Evolutionary conservation across 2,797 vertebrate species (phyloP), one percentile per base, ranked within the genome.

Genomic region (Benthosema pterotum): DNA sequence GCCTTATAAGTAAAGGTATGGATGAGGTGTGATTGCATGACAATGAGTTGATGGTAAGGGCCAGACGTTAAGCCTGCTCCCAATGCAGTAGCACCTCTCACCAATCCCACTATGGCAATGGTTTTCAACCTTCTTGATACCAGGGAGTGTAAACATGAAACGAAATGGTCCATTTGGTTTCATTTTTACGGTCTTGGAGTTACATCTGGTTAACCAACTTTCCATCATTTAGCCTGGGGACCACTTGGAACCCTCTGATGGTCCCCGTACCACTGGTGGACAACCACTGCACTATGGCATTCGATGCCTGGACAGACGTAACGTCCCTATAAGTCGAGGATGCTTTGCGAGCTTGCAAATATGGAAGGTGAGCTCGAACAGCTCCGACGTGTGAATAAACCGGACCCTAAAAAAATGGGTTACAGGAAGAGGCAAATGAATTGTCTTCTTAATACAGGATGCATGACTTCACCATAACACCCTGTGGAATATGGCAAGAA

Each of bases 401-500:
- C 32, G 7, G 57, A 57, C 17, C 76, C 75, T 85, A 79, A 80
- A 87, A 78, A 81, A 74, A 25, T 3, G 73, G 74, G 69, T 70
- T 42, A 52, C 16, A 61, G 25, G 52, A 42, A 56, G 57, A 60
- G 32, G 52, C 19, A 71, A 73, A 64, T 71, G 5, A 53, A 38
- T n/a, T 77, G 43, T 54, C 56, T 52, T 32, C 55, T 69, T 61
- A 69, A 81, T 5, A 9, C 52, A 59, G 68, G 69, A 75, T 74
- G 59, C 60, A 57, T 84, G 77, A 86, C 74, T 79, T 32, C 0
- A 54, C 56, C 63, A 50, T 63, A 82, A 87, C 75, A 57, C 67
- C 60, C 65, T 2, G 52, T 16, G 22, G 57, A 87, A 82, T 82
- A 80, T 77, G 65, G 49, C 78, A 88, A 72, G 83, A 90, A 91